Evolutionary conservation across 1,140 invertebrate species (phyloP), one percentile per base, ranked within the genome.

Genomic region (Drosophila serrata): DNA sequence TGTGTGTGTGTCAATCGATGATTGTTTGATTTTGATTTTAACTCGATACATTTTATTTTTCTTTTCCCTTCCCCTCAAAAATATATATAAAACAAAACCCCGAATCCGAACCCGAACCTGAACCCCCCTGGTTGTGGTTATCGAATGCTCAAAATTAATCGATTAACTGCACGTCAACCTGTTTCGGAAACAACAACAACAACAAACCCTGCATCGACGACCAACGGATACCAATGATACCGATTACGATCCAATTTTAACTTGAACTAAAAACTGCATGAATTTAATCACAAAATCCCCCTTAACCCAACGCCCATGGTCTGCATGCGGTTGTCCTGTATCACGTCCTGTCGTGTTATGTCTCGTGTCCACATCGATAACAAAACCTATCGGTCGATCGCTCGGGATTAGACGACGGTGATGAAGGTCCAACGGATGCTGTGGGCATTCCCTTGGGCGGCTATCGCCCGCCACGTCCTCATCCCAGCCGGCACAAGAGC

Each of bases 131-230:
- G 85, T 90, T 90, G 57, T 90, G 85, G 86, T 81, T 85, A 86
- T 81, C 81, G 80, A 90, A 84, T 84, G 63, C 37, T 43, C 17
- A 43, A 59, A 73, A 87, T 82, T 78, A 90, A 88, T 80, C 85
- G 85, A 90, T 88, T 88, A 88, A 87, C 76, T 60, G 84, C 84
- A 87, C 84, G 85, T 39, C 60, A 64, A 72, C 80, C 58, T 13
- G 24, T 39, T 57, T 27, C 17, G 68, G 68, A 72, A 69, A 33
- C 64, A 67, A 59, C 49, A 29, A 59, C 64, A 59, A n/a, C n/a
- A n/a, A n/a, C n/a, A n/a, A n/a, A 75, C 75, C 49, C 45, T 40
- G 35, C 59, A 40, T 61, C 43, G 60, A 49, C 58, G 39, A 57
- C 43, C 68, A 22, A 35, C 68, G 35, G 33, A 40, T 4, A 17